Conservation (phyloP, 2,113 vertebrate genomes). For the Oxyura jamaicensis region DNA sequence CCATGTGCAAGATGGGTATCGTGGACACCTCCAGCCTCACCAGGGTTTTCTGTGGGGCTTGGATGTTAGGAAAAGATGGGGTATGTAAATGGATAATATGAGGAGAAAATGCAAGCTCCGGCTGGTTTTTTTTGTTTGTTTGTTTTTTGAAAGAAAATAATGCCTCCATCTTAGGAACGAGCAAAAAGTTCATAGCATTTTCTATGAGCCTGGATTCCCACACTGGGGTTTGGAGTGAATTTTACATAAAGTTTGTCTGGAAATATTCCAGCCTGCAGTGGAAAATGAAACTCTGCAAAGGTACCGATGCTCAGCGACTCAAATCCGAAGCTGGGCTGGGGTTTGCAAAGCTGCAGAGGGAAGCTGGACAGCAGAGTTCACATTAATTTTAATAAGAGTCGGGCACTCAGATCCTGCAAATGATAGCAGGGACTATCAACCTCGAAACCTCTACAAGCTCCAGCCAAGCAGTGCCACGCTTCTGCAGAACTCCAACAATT, state of each 20-base stretch:
- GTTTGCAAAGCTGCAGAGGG: background rate
- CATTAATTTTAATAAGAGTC: background rate
- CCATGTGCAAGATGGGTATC: background rate
- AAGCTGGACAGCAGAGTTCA: background rate
- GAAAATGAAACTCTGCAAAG: background rate
- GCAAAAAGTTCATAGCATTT: background rate
- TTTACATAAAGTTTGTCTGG: background rate
- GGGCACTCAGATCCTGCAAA: background rate
- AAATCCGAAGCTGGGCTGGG: background rate
- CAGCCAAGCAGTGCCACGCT: background rate
- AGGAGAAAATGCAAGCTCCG: slow-evolving; percentile 6
- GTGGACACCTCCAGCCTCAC: background rate
- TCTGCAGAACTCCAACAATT: background rate
- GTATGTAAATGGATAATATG: background rate
- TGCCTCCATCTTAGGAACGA: background rate
- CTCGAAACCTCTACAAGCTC: background rate
- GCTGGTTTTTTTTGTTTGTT: background rate
- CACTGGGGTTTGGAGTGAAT: background rate
- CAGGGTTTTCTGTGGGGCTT: background rate
- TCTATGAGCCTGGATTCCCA: background rate
- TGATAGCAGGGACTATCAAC: background rate
- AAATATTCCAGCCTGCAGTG: slow-evolving; percentile 15
- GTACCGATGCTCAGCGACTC: background rate
- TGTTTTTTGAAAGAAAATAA: background rate
- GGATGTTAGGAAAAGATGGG: background rate